Evolutionary conservation across 2,888 invertebrate species (phyloP).

Genomic region (Cataglyphis rosenhaueri): DNA sequence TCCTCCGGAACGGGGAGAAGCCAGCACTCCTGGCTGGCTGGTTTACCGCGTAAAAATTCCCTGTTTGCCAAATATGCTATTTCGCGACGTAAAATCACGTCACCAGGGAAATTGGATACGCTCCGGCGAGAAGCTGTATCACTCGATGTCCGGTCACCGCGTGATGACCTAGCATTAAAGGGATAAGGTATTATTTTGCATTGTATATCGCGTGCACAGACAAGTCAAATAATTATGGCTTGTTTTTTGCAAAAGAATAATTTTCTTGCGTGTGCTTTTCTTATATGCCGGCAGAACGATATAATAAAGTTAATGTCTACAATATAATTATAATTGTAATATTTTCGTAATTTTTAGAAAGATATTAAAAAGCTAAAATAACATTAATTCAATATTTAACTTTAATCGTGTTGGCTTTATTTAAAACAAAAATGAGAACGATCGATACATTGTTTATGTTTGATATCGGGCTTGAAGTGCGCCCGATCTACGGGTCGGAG

Average conservation of each 20-base stretch:
- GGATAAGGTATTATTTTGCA: not conserved
- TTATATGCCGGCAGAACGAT: not conserved
- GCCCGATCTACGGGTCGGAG: not conserved
- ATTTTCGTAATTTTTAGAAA: not conserved
- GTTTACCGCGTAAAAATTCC: conserved; percentile 53
- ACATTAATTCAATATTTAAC: not conserved
- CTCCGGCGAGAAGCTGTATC: conserved; percentile 19
- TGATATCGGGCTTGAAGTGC: conserved; percentile 3
- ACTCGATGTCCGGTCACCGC: conserved; percentile 9
- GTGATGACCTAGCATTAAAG: conserved; percentile 12
- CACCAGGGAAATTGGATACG: conserved; percentile 47
- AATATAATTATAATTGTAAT: not conserved
- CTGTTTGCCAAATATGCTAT: conserved; percentile 57
- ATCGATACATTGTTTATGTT: conserved; percentile 13
- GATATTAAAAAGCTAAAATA: not conserved
- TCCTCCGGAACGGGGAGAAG: conserved; percentile 50
- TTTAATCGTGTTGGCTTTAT: not conserved
- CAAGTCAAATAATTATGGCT: not conserved
- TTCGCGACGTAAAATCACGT: conserved; percentile 48
- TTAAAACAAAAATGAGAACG: not conserved
- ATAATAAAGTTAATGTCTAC: not conserved
- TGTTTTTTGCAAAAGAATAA: not conserved
- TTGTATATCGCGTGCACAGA: not conserved
- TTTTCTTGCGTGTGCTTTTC: not conserved
- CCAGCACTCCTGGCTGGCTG: conserved; percentile 17